phyloP scores from a whole-genome alignment of 1,140 invertebrate species.

The Triops cancriformis region DNA sequence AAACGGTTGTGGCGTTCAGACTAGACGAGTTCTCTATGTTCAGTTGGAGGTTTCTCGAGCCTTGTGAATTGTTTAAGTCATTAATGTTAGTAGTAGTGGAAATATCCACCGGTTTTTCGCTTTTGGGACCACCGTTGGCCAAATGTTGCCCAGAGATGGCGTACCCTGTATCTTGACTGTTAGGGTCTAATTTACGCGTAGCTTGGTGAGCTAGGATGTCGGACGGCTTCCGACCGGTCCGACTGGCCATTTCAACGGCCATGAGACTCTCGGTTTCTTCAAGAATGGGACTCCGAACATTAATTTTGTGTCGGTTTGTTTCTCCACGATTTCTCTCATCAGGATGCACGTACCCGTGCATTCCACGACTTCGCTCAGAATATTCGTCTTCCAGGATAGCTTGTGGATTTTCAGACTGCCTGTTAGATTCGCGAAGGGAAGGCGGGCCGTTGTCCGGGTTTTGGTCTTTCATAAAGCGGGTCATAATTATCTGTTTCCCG shows the following conservation, averaged over 20 bases:
- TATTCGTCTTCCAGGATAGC: slow-evolving; percentile 25
- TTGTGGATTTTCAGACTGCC: slow-evolving; percentile 21
- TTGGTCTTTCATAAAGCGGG: slow-evolving; percentile 71
- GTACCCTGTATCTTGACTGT: neutral
- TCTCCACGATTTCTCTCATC: neutral
- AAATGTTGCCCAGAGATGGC: neutral
- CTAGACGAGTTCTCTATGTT: neutral
- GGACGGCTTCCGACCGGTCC: neutral
- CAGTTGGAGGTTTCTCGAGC: neutral
- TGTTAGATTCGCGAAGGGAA: neutral
- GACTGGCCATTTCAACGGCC: slow-evolving; percentile 34
- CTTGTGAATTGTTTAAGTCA: slow-evolving; percentile 1
- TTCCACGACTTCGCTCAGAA: slow-evolving; percentile 27
- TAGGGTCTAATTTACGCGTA: slow-evolving; percentile 17
- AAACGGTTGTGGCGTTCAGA: neutral
- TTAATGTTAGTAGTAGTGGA: neutral
- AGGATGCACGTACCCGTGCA: neutral
- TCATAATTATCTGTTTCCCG: slow-evolving; percentile 69
- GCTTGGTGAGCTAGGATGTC: slow-evolving; percentile 26
- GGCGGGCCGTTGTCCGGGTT: slow-evolving; percentile 29
- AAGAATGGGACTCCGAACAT: slow-evolving; percentile 46
- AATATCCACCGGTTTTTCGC: neutral
- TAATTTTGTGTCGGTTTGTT: neutral
- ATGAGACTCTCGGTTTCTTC: slow-evolving; percentile 58
- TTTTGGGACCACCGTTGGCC: neutral